Percentiles rank a stretch among this genome's conserved stretches.
These are phyloP conservation scores for Agrochola macilenta DNA, from an alignment of 2,888 invertebrate species.

Conservation along the genomic window DNA sequence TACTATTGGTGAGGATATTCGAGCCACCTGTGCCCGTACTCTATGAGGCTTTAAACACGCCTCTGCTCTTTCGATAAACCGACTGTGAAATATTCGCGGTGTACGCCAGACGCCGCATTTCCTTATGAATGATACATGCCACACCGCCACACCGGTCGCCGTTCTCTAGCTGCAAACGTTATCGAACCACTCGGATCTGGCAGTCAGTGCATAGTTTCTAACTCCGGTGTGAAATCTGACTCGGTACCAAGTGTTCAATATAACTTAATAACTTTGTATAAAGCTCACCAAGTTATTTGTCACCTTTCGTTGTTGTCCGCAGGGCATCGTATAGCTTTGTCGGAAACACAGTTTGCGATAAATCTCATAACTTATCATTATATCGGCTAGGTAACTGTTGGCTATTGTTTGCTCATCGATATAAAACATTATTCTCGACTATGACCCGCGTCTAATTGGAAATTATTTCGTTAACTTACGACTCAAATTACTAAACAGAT, in stretches of 20 bases:
- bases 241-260: conserved; percentile 62
- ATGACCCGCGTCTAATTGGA: background rate
- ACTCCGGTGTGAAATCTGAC: conserved; percentile 67
- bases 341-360: conserved; percentile 12
- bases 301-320: conserved; percentile 51
- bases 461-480: conserved; percentile 6
- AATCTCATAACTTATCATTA: conserved; percentile 37
- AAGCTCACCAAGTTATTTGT: conserved; percentile 65
- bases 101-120: conserved; percentile 83
- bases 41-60: conserved; percentile 89
- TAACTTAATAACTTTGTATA: conserved; percentile 62
- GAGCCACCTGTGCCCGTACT: conserved; percentile 88
- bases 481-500: background rate
- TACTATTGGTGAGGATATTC: conserved; percentile 89
- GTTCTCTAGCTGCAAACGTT: conserved; percentile 69
- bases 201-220: conserved; percentile 78
- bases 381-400: conserved; percentile 10
- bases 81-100: conserved; percentile 88
- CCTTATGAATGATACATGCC: conserved; percentile 89
- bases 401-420: conserved; percentile 12
- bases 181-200: conserved; percentile 72
- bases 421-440: conserved; percentile 1
- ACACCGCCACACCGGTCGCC: conserved; percentile 75
- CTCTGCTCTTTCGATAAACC: conserved; percentile 88
- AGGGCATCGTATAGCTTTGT: conserved; percentile 32